Conservation (phyloP, 2,888 invertebrate genomes). For the Nephrotoma guestfalica region DNA sequence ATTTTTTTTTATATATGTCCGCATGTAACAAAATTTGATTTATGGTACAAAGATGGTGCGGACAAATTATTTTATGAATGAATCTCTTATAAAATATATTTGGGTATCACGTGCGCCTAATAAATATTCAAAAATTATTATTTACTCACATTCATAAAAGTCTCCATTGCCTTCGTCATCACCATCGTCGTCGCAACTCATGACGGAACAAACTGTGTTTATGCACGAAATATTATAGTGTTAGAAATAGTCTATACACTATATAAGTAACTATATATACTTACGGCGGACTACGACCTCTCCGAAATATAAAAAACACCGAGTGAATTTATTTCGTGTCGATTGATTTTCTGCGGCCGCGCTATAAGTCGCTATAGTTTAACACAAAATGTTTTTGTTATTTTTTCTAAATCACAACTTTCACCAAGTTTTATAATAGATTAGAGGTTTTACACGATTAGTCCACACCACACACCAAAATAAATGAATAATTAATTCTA, state of each 20-base stretch:
- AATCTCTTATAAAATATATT: neutral
- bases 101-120: neutral
- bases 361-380: neutral
- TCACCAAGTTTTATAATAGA: neutral
- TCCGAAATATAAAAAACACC: neutral
- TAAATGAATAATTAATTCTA: neutral
- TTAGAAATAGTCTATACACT: neutral
- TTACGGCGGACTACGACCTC: neutral
- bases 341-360: neutral
- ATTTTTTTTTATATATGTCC: neutral
- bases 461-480: neutral
- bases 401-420: neutral
- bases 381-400: neutral
- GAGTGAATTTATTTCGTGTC: neutral
- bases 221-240: neutral
- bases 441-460: neutral
- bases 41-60: neutral
- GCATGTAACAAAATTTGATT: neutral
- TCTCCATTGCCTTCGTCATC: neutral
- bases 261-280: neutral
- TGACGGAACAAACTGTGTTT: neutral
- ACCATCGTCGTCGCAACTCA: neutral
- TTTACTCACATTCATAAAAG: neutral
- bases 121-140: neutral
- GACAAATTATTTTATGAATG: neutral